Percentiles rank a stretch among this genome's conserved stretches.
These are phyloP conservation scores for Semotilus atromaculatus DNA, from an alignment of 2,797 vertebrate genomes.

Conservation along the genomic window DNA sequence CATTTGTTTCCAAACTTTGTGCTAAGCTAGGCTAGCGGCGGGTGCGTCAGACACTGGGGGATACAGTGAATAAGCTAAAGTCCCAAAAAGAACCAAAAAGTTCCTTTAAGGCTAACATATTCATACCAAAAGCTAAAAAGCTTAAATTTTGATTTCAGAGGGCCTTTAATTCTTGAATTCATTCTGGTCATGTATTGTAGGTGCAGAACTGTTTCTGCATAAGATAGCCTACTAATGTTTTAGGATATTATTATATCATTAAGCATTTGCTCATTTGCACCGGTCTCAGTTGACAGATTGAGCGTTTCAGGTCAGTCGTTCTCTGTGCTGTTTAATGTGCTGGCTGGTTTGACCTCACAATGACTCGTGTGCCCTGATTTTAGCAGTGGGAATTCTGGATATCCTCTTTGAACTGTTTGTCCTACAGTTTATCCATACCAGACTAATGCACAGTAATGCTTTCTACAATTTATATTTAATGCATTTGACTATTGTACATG, in stretches of 20 bases:
- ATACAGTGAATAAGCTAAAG: too few relatives aligned
- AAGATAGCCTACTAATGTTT: neutral
- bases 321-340: neutral
- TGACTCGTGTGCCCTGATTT: neutral
- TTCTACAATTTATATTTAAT: neutral
- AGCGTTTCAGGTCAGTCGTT: neutral
- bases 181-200: neutral
- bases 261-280: constrained; percentile 11
- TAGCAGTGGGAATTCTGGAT: constrained; percentile 6
- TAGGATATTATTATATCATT: constrained; percentile 3
- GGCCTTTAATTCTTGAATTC: neutral
- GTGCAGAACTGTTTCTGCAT: neutral
- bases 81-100: too few relatives aligned
- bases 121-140: too few relatives aligned
- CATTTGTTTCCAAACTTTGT: too few relatives aligned
- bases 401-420: neutral
- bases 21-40: too few relatives aligned
- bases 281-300: neutral
- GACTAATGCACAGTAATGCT: neutral
- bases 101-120: too few relatives aligned
- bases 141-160: too few relatives aligned
- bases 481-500: neutral
- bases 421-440: neutral
- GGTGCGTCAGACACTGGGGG: too few relatives aligned
- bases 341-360: neutral